A percentile compares a stretch with the other conserved stretches of the same genome.
Evolutionary conservation across 2,888 invertebrate species (phyloP).

Genomic region (Eupithecia dodoneata): DNA sequence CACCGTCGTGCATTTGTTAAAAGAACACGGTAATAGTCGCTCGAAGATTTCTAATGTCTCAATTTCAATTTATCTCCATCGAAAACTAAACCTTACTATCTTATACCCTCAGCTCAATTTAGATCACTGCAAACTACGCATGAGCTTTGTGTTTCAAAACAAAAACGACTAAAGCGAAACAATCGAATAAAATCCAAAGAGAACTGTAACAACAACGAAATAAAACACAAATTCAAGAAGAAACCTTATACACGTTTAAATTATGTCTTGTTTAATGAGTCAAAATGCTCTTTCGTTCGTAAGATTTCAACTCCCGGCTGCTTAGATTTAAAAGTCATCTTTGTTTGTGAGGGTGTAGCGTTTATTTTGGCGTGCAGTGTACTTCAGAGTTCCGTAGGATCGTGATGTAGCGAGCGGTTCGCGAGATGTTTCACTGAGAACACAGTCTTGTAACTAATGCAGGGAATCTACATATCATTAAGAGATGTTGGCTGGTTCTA

Average conservation of each 20-base stretch:
- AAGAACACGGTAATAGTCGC: slow-evolving; percentile 82
- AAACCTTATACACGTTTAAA: slow-evolving; percentile 66
- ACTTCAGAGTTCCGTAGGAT: slow-evolving; percentile 40
- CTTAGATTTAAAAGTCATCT: slow-evolving; percentile 33
- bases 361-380: slow-evolving; percentile 49
- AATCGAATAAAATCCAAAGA: slow-evolving; percentile 48
- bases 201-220: slow-evolving; percentile 50
- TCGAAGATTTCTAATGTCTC: slow-evolving; percentile 83
- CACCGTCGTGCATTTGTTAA: slow-evolving; percentile 80
- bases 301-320: slow-evolving; percentile 47
- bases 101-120: slow-evolving; percentile 49
- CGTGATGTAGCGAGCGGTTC: slow-evolving; percentile 49
- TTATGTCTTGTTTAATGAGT: slow-evolving; percentile 84
- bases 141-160: slow-evolving; percentile 53
- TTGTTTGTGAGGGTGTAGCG: slow-evolving; percentile 26
- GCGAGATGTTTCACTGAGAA: slow-evolving; percentile 82
- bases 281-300: slow-evolving; percentile 52
- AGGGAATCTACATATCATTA: slow-evolving; percentile 84
- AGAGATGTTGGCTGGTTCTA: slow-evolving; percentile 81
- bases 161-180: slow-evolving; percentile 58
- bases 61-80: slow-evolving; percentile 63
- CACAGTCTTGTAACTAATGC: slow-evolving; percentile 84
- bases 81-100: slow-evolving; percentile 53
- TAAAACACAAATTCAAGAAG: slow-evolving; percentile 58
- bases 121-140: slow-evolving; percentile 55